These are phyloP conservation scores for Rhineura floridana DNA, from an alignment of 2,113 vertebrate genomes.

Conservation along the genomic window DNA sequence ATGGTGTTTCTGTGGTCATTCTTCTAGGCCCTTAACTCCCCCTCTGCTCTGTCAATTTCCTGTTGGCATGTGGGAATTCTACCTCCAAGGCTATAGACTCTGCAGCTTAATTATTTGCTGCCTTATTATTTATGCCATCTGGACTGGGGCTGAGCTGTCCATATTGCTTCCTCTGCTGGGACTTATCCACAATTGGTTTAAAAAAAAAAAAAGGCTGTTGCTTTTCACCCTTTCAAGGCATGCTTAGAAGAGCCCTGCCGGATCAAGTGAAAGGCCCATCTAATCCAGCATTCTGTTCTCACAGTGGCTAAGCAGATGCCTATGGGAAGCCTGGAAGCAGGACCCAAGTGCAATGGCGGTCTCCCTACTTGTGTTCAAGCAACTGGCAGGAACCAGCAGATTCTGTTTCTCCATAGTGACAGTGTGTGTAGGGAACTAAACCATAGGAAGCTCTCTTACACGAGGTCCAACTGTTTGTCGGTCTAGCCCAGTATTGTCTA, in stretches of 20 bases:
- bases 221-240: neutral
- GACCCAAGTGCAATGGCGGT: too few relatives aligned
- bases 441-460: too few relatives aligned
- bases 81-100: neutral
- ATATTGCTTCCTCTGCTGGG: constrained; percentile 1
- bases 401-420: neutral
- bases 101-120: constrained; percentile 2
- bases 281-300: too few relatives aligned
- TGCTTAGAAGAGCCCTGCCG: neutral
- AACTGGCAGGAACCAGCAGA: neutral
- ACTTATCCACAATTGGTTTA: neutral
- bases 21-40: neutral
- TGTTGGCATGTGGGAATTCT: neutral
- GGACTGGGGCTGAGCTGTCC: neutral
- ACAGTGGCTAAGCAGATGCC: too few relatives aligned
- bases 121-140: constrained; percentile 14
- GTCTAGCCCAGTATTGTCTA: neutral
- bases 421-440: neutral
- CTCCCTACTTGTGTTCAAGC: too few relatives aligned
- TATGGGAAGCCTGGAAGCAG: too few relatives aligned
- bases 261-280: too few relatives aligned
- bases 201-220: neutral
- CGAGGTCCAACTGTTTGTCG: neutral
- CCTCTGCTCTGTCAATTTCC: constrained; percentile 9
- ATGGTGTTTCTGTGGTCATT: neutral